A percentile compares a stretch with the other conserved stretches of the same genome.
Conservation (phyloP, 2,113 vertebrate genomes). For the Oceanodroma tethys region DNA sequence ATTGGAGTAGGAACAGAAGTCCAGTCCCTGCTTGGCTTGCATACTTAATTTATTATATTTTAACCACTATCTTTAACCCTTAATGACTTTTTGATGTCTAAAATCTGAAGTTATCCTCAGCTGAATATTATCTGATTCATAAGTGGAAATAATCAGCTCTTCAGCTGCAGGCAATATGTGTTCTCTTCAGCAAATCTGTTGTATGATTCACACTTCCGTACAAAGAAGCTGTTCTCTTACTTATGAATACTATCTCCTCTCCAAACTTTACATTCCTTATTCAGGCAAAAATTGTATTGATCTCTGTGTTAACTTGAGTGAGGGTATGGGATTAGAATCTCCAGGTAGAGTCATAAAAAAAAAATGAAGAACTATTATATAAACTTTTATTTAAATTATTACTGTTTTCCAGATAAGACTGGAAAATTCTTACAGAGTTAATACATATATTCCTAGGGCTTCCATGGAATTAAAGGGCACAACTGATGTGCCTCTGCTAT, state of each 20-base stretch:
- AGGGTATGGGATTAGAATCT: not conserved
- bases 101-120: not conserved
- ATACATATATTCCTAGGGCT: not conserved
- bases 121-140: conserved; percentile 7
- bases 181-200: not conserved
- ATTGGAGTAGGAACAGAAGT: not conserved
- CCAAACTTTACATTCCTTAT: not conserved
- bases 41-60: not conserved
- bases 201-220: not conserved
- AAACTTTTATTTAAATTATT: not conserved
- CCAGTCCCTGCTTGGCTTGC: not conserved
- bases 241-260: not conserved
- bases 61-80: not conserved
- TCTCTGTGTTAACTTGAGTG: not conserved
- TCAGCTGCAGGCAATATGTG: not conserved
- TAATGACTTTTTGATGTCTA: conserved; percentile 7
- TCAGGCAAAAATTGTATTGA: not conserved
- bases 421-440: not conserved
- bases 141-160: not conserved
- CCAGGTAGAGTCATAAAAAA: not conserved
- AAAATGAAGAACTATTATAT: not conserved
- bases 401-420: not conserved
- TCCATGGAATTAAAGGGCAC: not conserved
- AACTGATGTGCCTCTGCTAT: not conserved
- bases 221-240: not conserved